Percentiles rank a stretch among this genome's conserved stretches.
Conservation (phyloP, 1,140 invertebrate species). For the Globodera ellingtonae region DNA sequence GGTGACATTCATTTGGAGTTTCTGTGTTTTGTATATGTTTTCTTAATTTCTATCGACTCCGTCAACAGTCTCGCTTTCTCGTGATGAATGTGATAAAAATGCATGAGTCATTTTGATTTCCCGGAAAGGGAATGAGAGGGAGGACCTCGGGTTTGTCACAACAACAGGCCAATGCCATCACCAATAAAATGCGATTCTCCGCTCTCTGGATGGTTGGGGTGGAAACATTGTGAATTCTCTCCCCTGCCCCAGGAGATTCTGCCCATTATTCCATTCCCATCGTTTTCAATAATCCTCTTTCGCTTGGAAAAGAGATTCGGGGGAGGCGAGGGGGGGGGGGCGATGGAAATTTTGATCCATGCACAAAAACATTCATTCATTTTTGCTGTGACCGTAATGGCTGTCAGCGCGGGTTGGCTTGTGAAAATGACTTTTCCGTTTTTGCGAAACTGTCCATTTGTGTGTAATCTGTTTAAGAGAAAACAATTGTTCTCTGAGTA, state of each 20-base stretch:
- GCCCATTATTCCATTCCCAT: not conserved
- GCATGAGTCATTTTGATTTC: no score
- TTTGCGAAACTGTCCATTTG: not conserved
- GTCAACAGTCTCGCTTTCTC: no score
- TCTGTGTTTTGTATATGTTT: no score
- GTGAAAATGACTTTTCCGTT: not conserved
- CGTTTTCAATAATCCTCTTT: constrained; percentile 15
- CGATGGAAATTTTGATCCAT: not conserved
- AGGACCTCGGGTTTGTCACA: no score
- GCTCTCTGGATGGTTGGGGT: not conserved
- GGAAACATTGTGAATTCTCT: not conserved
- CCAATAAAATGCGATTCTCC: not conserved
- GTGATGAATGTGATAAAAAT: no score
- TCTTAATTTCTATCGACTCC: no score
- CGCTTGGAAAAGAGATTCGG: not conserved
- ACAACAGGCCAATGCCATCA: not conserved
- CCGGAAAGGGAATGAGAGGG: no score
- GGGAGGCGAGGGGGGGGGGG: no score
- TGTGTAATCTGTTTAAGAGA: not conserved
- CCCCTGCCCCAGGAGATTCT: not conserved
- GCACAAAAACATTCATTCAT: not conserved
- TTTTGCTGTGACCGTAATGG: not conserved
- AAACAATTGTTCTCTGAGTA: no score
- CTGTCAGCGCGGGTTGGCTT: not conserved
- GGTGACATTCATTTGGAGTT: no score